Evolutionary conservation across 2,797 vertebrate species (phyloP), one percentile per base, ranked within the genome.

Genomic region (Sardinella longiceps): DNA sequence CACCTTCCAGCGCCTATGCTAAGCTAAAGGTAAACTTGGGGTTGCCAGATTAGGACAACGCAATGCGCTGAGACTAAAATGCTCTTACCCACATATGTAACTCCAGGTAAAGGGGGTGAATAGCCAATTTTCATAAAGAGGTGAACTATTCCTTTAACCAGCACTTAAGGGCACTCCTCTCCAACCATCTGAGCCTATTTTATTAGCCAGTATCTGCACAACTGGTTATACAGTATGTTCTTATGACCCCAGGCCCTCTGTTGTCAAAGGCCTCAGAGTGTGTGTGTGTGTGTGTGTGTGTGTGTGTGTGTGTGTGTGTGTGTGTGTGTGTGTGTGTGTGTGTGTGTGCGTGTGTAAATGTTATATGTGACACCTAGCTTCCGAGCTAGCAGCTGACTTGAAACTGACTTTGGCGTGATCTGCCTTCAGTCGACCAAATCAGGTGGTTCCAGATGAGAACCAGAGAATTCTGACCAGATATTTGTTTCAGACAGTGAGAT

Each of bases 251-350:
- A 18, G 53, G 66, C 30, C 30, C 30, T 74, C 37, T 74, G 14
- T 74, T 39, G 33, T 37, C 15, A 37, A 74, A 86, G 60, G 87
- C 84, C 45, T 51, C 1, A 25, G 58, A 43, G 28, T 18, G 3
- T 81, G 84, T 84, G 15, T 88, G 80, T 85, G 85, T 86, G 51
- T 83, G 66, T 82, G 81, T 85, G 81, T 82, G 20, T 48, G 82
- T 81, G 66, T 83, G 74, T 80, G 28, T 5, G 20, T 25, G 15
- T 70, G 3, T 84, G 37, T 60, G 53, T 48, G 70, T 77, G 58
- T 85, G 45, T 85, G 86, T 88, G 80, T 84, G 84, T 80, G 80
- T 83, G 23, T 53, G 50, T 77, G 45, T 56, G 81, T 82, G 48
- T 82, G 28, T 63, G 43, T 37, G 6, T 77, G 70, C 39, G 37